phyloP scores from a whole-genome alignment of 2,113 vertebrate species.

The Neomonachus schauinslandi region DNA sequence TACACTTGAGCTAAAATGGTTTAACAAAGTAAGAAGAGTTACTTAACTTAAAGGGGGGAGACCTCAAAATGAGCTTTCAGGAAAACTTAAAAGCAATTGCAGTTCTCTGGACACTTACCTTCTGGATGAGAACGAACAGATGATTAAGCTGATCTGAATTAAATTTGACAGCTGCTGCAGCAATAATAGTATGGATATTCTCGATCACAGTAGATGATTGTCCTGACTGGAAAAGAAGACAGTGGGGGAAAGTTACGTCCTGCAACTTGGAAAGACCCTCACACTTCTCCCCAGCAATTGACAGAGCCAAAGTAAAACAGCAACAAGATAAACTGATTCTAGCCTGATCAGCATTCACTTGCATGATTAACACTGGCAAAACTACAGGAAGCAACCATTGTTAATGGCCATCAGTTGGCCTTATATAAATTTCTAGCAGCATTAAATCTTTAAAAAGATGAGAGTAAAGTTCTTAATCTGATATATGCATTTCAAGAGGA shows the following conservation, averaged over 20 bases:
- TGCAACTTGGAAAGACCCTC: not conserved
- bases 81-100: slow-evolving; percentile 14
- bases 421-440: not conserved
- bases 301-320: not conserved
- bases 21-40: not conserved
- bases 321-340: not conserved
- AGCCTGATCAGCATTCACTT: not conserved
- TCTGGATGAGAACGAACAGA: slow-evolving; percentile 98
- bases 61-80: not conserved
- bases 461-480: not conserved
- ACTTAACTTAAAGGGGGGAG: not conserved
- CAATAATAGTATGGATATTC: slow-evolving; percentile 99
- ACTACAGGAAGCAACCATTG: not conserved
- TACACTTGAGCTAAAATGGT: not conserved
- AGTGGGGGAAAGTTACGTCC: not conserved
- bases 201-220: slow-evolving; percentile 99
- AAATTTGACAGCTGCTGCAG: slow-evolving; percentile 98
- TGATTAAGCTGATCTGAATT: slow-evolving; percentile 98
- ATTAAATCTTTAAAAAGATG: slow-evolving; percentile 1
- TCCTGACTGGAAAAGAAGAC: slow-evolving; percentile 89
- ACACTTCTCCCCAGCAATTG: not conserved
- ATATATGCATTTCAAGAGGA: slow-evolving; percentile 31
- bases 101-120: slow-evolving; percentile 85
- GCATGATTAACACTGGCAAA: not conserved
- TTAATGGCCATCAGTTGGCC: not conserved